Evolutionary conservation across 2,888 invertebrate genomes (phyloP), one percentile per base, ranked within the genome.

Genomic region (Hesperia comma): DNA sequence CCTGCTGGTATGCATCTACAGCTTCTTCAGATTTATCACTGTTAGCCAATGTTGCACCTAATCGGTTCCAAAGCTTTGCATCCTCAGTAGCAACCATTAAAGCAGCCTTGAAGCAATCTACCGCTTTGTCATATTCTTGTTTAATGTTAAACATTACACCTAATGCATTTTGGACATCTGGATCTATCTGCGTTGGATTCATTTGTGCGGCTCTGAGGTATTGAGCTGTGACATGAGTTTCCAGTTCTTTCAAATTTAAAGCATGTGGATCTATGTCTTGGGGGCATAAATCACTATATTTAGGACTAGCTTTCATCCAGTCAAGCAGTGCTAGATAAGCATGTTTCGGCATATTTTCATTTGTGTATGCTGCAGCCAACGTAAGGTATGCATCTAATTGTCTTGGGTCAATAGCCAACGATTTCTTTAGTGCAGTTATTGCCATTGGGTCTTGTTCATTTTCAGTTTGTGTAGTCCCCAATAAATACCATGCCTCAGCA

Each of bases 21-120:
- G 99, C 99, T 92, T 99, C 98, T 79, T 98, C 99, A 41, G 99
- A 97, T 72, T 96, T 95, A 62, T 97, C 97, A 72, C 99, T 98
- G 86, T 99, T 99, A 14, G 99, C 99, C 77, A 99, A 90, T 55
- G 99, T 98, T 40, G 99, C 99, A 62, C 99, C 99, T 37, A 99
- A 93, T 76, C 98, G 96, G 87, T 99, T 99, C 99, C 99, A 99
- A 61, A 99, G 86, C 79, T 98, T 95, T 6, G 98, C 96, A 94
- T 99, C 98, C 55, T 93, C 85, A 68, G 95, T 96, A 78, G 95
- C 94, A 14, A 96, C 96, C 87, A 96, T 96, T 14, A 99, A 88
- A 0, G 99, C 99, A 49, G 98, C 95, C 77, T 95, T 95, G 84
- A 99, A 99, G 86, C 99, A 99, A 88, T 99, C 99, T 0, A 97